Percentiles rank a stretch among this genome's conserved stretches.
These are phyloP conservation scores for Xestoiulus laeticollis DNA, from an alignment of 2,888 invertebrate genomes.

Conservation along the genomic window DNA sequence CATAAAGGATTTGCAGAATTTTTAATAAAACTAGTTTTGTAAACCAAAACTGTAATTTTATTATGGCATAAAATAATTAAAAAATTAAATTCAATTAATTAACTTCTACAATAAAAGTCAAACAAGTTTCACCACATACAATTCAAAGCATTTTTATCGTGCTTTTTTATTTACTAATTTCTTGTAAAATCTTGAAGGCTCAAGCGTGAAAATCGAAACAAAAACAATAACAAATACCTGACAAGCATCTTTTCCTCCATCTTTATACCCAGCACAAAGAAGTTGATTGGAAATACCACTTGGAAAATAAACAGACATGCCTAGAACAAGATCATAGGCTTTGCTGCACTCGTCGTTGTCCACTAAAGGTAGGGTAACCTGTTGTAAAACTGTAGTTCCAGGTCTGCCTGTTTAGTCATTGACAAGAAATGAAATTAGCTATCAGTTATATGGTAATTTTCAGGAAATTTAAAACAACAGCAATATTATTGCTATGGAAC, in stretches of 20 bases:
- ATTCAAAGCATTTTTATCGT: too few relatives aligned
- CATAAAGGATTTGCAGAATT: too few relatives aligned
- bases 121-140: too few relatives aligned
- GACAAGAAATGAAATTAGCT: not conserved
- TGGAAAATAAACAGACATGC: conserved; percentile 52
- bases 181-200: too few relatives aligned
- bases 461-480: not conserved
- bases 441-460: too few relatives aligned
- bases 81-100: too few relatives aligned
- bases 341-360: conserved; percentile 87
- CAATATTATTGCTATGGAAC: not conserved
- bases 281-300: conserved; percentile 80
- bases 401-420: conserved; percentile 44
- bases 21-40: too few relatives aligned
- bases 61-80: too few relatives aligned
- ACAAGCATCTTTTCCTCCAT: conserved; percentile 91
- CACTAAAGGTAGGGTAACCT: conserved; percentile 78
- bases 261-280: conserved; percentile 86
- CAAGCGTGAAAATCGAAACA: too few relatives aligned
- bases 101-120: too few relatives aligned
- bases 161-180: too few relatives aligned
- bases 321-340: conserved; percentile 84
- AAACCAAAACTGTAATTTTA: too few relatives aligned
- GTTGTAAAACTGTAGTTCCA: conserved; percentile 46
- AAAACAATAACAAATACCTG: conserved; percentile 70